Evolutionary conservation across 2,113 vertebrate genomes (phyloP).

Genomic region (Physeter macrocephalus): DNA sequence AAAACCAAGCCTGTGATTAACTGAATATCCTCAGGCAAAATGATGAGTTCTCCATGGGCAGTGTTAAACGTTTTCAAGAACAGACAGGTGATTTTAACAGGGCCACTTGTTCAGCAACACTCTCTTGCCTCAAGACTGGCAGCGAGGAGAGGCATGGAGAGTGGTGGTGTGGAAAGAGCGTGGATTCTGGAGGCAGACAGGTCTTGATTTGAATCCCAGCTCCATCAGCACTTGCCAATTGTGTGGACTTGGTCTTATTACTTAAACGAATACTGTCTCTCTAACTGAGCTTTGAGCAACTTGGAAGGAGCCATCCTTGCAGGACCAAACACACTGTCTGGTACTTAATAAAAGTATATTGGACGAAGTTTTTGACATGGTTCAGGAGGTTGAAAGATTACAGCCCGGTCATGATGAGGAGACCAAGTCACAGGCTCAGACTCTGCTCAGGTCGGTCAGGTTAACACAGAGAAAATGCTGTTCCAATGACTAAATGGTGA

Average conservation of each 20-base stretch:
- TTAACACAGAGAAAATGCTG: background rate
- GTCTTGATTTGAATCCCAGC: background rate
- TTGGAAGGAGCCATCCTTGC: background rate
- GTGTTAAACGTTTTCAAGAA: background rate
- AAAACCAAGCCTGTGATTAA: background rate
- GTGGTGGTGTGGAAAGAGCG: background rate
- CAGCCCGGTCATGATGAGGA: background rate
- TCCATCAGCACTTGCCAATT: background rate
- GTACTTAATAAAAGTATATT: background rate
- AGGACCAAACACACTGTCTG: background rate
- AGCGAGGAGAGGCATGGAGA: background rate
- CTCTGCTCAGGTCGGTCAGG: background rate
- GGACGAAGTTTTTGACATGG: background rate
- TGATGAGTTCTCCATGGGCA: background rate
- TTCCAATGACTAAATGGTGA: background rate
- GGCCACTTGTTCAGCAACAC: background rate
- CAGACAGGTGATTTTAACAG: background rate
- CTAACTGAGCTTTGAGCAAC: background rate
- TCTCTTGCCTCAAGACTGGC: background rate
- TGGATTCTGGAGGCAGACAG: background rate
- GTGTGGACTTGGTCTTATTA: too few species aligned
- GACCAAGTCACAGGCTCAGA: background rate
- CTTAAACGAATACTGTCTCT: background rate
- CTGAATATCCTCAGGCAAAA: background rate
- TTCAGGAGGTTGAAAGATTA: background rate